Conservation (phyloP, 2,888 invertebrate species). For the Phlogophora meticulosa region DNA sequence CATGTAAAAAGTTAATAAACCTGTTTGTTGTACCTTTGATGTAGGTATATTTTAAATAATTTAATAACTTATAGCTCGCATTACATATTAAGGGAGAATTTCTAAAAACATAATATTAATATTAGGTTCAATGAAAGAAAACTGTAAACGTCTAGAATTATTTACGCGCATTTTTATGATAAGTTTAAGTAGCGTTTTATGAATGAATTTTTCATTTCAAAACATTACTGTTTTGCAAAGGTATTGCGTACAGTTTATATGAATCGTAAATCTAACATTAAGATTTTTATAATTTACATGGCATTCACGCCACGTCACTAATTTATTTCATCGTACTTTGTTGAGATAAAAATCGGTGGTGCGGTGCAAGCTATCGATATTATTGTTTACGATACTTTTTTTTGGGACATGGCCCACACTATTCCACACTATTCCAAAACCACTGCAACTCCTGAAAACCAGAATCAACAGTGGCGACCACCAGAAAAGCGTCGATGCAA, state of each 20-base stretch:
- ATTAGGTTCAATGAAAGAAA: slow-evolving; percentile 21
- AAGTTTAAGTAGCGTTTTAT: slow-evolving; percentile 29
- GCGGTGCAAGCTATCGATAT: slow-evolving; percentile 50
- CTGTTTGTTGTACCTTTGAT: slow-evolving; percentile 17
- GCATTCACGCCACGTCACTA: slow-evolving; percentile 45
- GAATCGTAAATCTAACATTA: slow-evolving; percentile 43
- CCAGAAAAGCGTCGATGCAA: too few species aligned
- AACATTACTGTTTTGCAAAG: slow-evolving; percentile 27
- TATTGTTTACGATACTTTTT: slow-evolving; percentile 49
- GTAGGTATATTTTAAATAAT: slow-evolving; percentile 35
- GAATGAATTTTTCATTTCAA: slow-evolving; percentile 33
- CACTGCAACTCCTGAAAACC: too few species aligned
- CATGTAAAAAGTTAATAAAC: slow-evolving; percentile 40
- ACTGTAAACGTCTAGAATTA: slow-evolving; percentile 11
- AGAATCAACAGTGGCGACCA: too few species aligned
- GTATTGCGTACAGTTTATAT: slow-evolving; percentile 33
- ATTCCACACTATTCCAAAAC: too few species aligned
- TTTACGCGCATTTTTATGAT: slow-evolving; percentile 37
- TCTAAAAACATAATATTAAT: background rate
- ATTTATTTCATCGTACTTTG: slow-evolving; percentile 48
- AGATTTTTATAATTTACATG: slow-evolving; percentile 43
- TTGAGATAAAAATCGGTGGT: slow-evolving; percentile 42
- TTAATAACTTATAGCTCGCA: slow-evolving; percentile 36
- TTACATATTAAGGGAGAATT: slow-evolving; percentile 4
- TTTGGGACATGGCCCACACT: too few species aligned